Evolutionary conservation across 2,888 invertebrate species (phyloP).

Genomic region (Harpagoxenus sublaevis): DNA sequence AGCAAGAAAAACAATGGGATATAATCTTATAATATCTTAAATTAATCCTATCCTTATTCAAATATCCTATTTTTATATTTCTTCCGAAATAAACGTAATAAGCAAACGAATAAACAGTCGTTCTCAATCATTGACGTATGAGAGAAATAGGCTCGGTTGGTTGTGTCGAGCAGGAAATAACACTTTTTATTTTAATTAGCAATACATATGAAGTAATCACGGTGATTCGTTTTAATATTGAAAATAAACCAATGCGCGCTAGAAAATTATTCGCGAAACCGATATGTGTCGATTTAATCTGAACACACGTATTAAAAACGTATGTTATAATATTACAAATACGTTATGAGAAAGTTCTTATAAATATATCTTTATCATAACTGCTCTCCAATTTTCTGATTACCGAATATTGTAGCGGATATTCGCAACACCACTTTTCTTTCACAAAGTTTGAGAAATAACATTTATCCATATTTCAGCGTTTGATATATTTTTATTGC

Average conservation of each 20-base stretch:
- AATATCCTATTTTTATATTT: background rate
- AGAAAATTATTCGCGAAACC: background rate
- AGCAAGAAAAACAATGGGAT: background rate
- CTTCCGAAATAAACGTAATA: background rate
- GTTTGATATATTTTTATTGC: constrained; percentile 5
- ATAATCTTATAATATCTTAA: background rate
- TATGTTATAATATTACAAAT: background rate
- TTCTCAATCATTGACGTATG: background rate
- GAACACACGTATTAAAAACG: background rate
- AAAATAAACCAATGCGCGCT: background rate
- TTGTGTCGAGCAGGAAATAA: background rate
- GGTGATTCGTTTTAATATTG: background rate
- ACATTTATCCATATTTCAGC: background rate
- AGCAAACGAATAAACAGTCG: background rate
- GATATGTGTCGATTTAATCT: background rate
- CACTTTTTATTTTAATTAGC: background rate
- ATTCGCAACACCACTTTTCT: background rate
- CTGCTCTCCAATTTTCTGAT: background rate
- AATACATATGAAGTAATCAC: background rate
- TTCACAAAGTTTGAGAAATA: background rate
- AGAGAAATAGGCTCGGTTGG: background rate
- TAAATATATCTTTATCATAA: background rate
- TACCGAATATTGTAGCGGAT: background rate
- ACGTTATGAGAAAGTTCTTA: background rate
- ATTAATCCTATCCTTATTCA: background rate